Base-by-base conservation (phyloP, 1,140 invertebrate species). In the Piezodorus guildinii region DNA sequence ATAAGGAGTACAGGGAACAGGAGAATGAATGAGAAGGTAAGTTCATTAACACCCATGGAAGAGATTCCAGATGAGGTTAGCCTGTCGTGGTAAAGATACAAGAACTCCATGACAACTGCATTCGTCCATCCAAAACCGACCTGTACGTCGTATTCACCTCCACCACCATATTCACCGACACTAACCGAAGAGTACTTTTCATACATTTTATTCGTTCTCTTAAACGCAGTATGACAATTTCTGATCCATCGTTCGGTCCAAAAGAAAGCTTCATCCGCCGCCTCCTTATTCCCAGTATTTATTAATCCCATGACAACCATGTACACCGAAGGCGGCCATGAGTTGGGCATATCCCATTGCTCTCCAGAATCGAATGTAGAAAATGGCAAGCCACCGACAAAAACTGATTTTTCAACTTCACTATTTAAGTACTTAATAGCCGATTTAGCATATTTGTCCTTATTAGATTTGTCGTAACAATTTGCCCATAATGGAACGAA, bases 291-390 rank as follows among this genome's bases (percentile, higher is more conserved):
- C 0, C 79, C 81, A 0, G 85, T 83, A 59, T 83, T 80, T 23
- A 85, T 81, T 10, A 96, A 74, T 0, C 88, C 85, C 70, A 84
- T 81, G 23, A 95, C 83, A 46, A 90, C 74, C 23, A 94, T 84
- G 71, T 92, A 83, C 70, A 95, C 90, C 6, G 93, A 75, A 0
- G 93, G 92, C 4, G 91, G 87, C 93, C 93, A 96, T 0, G 88
- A 91, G 72, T 96, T 96, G 0, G 94, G 93, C 66, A 86, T 93
- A 75, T 96, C 94, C 94, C 94, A 96, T 72, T 96, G 92, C 73
- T 96, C 90, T 6, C 87, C 88, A 0, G 88, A 86, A 17, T 85
- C 80, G 67, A 85, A 81, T 8, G 90, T 76, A 0, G 90, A 90
- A 0, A 90, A 85, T 3, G 93, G 92, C 54, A 95, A 84, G 15